Conservation (phyloP, 2,888 invertebrate genomes). For the Lasioglossum vierecki region DNA sequence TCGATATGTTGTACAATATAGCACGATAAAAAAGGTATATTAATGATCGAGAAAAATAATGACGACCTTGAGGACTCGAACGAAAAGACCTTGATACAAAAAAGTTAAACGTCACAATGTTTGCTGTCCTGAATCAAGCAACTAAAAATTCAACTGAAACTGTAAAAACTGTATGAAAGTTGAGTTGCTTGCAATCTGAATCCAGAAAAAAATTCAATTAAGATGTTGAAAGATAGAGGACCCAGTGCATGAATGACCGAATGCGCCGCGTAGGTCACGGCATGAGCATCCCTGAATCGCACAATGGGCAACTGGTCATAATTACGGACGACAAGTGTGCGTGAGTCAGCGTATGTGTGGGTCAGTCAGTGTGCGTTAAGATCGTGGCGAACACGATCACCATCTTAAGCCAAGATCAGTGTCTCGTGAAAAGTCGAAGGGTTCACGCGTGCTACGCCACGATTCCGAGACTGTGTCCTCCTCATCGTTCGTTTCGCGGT, state of each 20-base stretch:
- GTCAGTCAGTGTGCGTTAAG: slow-evolving; percentile 51
- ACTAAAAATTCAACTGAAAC: no score
- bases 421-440: slow-evolving; percentile 74
- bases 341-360: slow-evolving; percentile 37
- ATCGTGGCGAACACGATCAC: slow-evolving; percentile 67
- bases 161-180: background rate
- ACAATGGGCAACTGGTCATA: slow-evolving; percentile 72
- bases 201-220: background rate
- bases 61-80: background rate
- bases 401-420: slow-evolving; percentile 76
- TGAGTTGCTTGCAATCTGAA: background rate
- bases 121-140: no score
- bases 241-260: background rate
- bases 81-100: background rate
- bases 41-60: background rate
- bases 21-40: background rate
- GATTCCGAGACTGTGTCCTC: slow-evolving; percentile 9
- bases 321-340: slow-evolving; percentile 65
- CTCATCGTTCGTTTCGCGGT: slow-evolving; percentile 21
- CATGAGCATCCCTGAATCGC: slow-evolving; percentile 71
- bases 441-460: slow-evolving; percentile 62
- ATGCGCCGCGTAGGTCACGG: slow-evolving; percentile 1
- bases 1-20: background rate
- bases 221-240: background rate
- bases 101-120: background rate